Evolutionary conservation across 2,797 vertebrate genomes (phyloP).

Genomic region (Sebastes melanostomus): DNA sequence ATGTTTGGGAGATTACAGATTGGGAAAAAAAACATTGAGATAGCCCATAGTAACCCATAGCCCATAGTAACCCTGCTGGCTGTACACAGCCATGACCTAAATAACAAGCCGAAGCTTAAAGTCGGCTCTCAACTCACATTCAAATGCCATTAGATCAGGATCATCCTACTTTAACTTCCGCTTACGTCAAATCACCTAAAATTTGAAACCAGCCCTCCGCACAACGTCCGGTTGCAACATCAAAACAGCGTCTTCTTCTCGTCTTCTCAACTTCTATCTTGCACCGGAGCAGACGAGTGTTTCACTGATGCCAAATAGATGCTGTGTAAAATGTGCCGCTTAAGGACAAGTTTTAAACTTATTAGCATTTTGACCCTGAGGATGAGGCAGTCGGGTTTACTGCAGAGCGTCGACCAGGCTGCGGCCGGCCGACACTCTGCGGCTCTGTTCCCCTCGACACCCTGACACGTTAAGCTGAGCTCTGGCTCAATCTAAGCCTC

Average conservation of each 20-base stretch:
- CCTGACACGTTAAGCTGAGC: constrained; percentile 33
- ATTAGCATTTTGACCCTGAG: constrained; percentile 57
- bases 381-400: constrained; percentile 49
- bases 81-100: constrained; percentile 70
- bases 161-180: constrained; percentile 74
- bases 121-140: constrained; percentile 66
- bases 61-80: constrained; percentile 59
- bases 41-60: constrained; percentile 64
- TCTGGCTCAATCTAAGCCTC: constrained; percentile 48
- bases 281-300: neutral
- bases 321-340: constrained; percentile 44
- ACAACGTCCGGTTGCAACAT: neutral
- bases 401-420: constrained; percentile 1
- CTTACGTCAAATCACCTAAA: constrained; percentile 54
- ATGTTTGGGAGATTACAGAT: neutral
- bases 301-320: constrained; percentile 49
- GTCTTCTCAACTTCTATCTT: too few species aligned
- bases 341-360: constrained; percentile 54
- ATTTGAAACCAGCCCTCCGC: constrained; percentile 2
- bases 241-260: neutral
- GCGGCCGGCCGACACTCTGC: constrained; percentile 9
- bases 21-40: neutral
- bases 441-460: constrained; percentile 25
- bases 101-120: constrained; percentile 75
- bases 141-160: constrained; percentile 76